A percentile compares a stretch with the other conserved stretches of the same genome.
These are phyloP conservation scores for Dinocampus coccinellae DNA, from an alignment of 2,888 invertebrate genomes.

Conservation along the genomic window DNA sequence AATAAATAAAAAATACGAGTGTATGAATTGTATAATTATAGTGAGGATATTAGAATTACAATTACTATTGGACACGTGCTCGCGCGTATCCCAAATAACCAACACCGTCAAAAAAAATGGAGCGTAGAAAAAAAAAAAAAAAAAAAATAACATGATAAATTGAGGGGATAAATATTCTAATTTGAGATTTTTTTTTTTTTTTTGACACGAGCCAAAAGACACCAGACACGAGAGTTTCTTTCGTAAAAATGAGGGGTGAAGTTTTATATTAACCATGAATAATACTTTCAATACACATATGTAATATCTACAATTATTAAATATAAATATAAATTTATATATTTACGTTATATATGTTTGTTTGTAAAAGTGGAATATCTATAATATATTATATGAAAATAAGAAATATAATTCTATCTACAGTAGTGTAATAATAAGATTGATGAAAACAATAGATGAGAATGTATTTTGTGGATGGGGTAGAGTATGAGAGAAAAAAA, in stretches of 20 bases:
- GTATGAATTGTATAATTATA: not conserved
- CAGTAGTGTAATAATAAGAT: constrained; percentile 16
- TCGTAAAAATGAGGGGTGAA: constrained; percentile 22
- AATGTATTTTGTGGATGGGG: no score
- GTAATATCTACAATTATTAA: no score
- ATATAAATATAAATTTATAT: no score
- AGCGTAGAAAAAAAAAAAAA: constrained; percentile 8
- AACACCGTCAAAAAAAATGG: constrained; percentile 29
- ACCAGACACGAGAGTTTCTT: constrained; percentile 27
- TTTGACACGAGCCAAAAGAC: constrained; percentile 52
- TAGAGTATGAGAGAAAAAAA: no score
- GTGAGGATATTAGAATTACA: constrained; percentile 60
- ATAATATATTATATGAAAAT: no score
- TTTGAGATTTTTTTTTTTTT: no score
- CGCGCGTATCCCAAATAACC: constrained; percentile 48
- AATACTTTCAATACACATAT: constrained; percentile 28
- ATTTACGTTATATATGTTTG: no score
- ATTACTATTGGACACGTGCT: constrained; percentile 60
- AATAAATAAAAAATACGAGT: constrained; percentile 14
- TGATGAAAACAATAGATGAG: not conserved
- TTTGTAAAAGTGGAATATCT: no score
- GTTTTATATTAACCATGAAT: constrained; percentile 41
- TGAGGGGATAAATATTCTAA: constrained; percentile 29
- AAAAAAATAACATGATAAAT: not conserved
- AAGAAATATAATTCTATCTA: no score